phyloP scores from a whole-genome alignment of 2,113 vertebrate species.

The Anoura caudifer region DNA sequence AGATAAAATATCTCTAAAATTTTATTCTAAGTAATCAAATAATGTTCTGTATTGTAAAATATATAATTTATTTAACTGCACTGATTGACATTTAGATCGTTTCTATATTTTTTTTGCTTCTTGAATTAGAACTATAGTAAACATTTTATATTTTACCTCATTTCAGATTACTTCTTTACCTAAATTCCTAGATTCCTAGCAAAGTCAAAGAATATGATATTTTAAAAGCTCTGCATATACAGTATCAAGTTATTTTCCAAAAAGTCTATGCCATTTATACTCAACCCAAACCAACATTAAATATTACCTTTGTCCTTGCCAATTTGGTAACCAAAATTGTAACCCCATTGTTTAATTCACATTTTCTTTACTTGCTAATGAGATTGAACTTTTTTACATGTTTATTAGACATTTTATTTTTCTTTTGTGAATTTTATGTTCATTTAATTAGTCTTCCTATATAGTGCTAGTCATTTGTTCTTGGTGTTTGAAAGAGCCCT shows the following conservation, averaged over 20 bases:
- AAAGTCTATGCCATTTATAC: neutral
- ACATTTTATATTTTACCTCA: neutral
- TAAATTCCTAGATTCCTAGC: neutral
- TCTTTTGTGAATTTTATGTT: constrained; percentile 4
- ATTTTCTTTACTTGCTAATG: neutral
- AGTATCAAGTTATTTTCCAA: neutral
- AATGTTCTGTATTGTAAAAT: neutral
- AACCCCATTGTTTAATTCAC: neutral
- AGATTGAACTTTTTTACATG: neutral
- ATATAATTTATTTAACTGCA: neutral
- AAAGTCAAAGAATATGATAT: neutral
- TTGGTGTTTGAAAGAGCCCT: neutral
- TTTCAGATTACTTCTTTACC: neutral
- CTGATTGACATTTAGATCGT: neutral
- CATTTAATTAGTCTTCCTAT: neutral
- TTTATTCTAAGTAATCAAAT: neutral
- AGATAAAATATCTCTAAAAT: neutral
- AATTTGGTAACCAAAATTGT: constrained; percentile 10
- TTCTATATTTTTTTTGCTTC: constrained; percentile 5
- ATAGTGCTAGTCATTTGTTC: neutral
- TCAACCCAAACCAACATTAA: constrained; percentile 3
- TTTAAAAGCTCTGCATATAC: neutral
- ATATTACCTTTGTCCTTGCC: neutral
- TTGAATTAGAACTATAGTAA: neutral
- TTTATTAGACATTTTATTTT: neutral